These are phyloP conservation scores for Gambusia yucatana DNA, from an alignment of 2,797 vertebrate genomes.

Conservation along the genomic window DNA sequence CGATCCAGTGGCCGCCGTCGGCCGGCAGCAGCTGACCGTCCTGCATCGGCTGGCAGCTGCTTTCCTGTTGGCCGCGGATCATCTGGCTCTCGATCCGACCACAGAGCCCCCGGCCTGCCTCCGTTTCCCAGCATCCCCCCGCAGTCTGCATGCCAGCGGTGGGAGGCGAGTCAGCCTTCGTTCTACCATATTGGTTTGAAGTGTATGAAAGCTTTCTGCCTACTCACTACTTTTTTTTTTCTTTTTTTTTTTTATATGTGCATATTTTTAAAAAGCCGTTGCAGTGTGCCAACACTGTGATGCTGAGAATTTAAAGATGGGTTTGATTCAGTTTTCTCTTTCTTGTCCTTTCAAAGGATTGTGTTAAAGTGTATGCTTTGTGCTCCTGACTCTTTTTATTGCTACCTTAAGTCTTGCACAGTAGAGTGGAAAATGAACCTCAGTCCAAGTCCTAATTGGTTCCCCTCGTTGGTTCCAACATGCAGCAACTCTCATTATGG, in stretches of 20 bases:
- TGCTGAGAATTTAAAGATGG: slow-evolving; percentile 41
- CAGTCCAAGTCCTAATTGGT: background rate
- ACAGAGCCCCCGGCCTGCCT: slow-evolving; percentile 22
- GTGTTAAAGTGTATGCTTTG: slow-evolving; percentile 30
- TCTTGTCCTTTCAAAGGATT: slow-evolving; percentile 8
- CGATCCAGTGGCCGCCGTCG: slow-evolving; percentile 33
- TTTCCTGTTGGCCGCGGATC: slow-evolving; percentile 41
- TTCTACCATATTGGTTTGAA: slow-evolving; percentile 45
- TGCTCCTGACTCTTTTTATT: slow-evolving; percentile 14
- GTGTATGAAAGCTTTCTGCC: slow-evolving; percentile 49
- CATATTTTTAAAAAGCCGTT: slow-evolving; percentile 47
- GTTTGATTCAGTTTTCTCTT: slow-evolving; percentile 11
- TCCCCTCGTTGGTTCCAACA: background rate
- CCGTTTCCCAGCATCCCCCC: slow-evolving; percentile 51
- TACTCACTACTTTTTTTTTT: slow-evolving; percentile 42
- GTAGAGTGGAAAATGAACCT: slow-evolving; percentile 5
- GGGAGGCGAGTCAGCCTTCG: slow-evolving; percentile 29
- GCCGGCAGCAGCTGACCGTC: slow-evolving; percentile 38
- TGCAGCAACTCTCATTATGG: background rate
- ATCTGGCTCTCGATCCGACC: slow-evolving; percentile 45
- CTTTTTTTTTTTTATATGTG: slow-evolving; percentile 9
- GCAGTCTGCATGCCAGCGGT: slow-evolving; percentile 47
- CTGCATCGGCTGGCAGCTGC: slow-evolving; percentile 61
- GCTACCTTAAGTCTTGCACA: slow-evolving; percentile 5
- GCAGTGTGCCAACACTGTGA: slow-evolving; percentile 44